Conservation (phyloP, 2,113 vertebrate species). For the Lampris incognitus region DNA sequence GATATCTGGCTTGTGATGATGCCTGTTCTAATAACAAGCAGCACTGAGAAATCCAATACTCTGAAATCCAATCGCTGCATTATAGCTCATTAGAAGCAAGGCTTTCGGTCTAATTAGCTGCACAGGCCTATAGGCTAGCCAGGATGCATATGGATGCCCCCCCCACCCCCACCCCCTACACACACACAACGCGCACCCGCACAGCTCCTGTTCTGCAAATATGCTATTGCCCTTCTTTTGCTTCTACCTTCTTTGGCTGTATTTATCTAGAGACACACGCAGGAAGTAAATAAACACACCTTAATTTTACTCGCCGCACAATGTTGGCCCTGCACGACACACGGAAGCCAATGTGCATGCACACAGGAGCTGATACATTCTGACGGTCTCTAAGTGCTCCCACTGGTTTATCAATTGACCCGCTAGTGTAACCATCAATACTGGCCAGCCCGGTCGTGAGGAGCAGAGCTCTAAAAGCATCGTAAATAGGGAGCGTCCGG, state of each 20-base stretch:
- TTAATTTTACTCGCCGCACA: too few species aligned
- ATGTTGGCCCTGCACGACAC: too few species aligned
- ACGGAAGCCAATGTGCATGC: not conserved
- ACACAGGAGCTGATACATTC: not conserved
- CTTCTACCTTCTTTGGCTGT: not conserved
- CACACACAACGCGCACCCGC: conserved; percentile 8
- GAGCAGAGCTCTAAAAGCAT: too few species aligned
- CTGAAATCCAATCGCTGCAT: conserved; percentile 21
- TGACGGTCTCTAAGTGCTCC: not conserved
- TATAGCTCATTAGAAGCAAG: conserved; percentile 38
- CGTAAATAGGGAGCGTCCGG: not conserved
- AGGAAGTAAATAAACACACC: not conserved
- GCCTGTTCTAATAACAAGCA: conserved; percentile 16
- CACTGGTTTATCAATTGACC: not conserved
- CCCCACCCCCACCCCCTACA: not conserved
- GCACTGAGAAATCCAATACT: conserved; percentile 17
- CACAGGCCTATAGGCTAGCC: conserved; percentile 17
- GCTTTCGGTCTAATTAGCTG: conserved; percentile 38
- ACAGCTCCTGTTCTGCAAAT: not conserved
- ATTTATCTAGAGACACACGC: not conserved
- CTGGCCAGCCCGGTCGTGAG: not conserved
- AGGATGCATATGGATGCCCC: not conserved
- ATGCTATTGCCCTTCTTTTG: not conserved
- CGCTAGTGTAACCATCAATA: not conserved
- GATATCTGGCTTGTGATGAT: conserved; percentile 3